Evolutionary conservation across 1,140 invertebrate species (phyloP).

Genomic region (Atta cephalotes): DNA sequence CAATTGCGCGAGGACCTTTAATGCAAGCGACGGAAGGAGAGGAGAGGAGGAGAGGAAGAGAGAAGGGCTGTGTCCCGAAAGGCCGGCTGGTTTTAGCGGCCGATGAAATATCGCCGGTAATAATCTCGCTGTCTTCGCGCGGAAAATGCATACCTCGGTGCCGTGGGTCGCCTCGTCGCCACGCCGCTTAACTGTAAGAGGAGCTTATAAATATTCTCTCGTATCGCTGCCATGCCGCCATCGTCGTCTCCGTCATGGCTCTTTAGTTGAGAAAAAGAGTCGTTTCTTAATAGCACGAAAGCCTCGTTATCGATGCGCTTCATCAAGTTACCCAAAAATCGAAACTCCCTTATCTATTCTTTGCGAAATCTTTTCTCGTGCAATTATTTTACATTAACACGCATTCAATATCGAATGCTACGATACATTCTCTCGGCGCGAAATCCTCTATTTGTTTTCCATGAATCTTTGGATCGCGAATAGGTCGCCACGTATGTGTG

Average conservation of each 20-base stretch:
- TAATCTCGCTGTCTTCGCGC: conserved; percentile 64
- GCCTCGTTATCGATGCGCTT: not conserved
- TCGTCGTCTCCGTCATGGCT: not conserved
- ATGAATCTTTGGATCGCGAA: not conserved
- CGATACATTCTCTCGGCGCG: not conserved
- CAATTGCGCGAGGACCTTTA: conserved; percentile 59
- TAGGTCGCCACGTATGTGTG: not conserved
- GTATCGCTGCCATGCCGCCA: not conserved
- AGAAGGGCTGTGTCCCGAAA: conserved; percentile 17
- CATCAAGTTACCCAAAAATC: not conserved
- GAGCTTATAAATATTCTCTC: conserved; percentile 64
- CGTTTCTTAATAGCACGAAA: not conserved
- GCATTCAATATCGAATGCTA: not conserved
- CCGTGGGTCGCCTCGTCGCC: conserved; percentile 25
- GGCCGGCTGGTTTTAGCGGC: conserved; percentile 49
- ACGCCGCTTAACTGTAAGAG: conserved; percentile 29
- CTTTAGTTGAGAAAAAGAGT: not conserved
- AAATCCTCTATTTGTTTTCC: not conserved
- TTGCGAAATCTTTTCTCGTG: not conserved
- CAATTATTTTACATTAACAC: not conserved
- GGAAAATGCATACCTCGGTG: conserved; percentile 60
- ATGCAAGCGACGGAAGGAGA: conserved; percentile 25
- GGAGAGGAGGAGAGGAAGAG: too few relatives aligned
- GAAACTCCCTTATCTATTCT: not conserved
- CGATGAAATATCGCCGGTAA: conserved; percentile 66